Base-by-base conservation (phyloP, 2,113 vertebrate genomes). In the Megaptera novaeangliae region DNA sequence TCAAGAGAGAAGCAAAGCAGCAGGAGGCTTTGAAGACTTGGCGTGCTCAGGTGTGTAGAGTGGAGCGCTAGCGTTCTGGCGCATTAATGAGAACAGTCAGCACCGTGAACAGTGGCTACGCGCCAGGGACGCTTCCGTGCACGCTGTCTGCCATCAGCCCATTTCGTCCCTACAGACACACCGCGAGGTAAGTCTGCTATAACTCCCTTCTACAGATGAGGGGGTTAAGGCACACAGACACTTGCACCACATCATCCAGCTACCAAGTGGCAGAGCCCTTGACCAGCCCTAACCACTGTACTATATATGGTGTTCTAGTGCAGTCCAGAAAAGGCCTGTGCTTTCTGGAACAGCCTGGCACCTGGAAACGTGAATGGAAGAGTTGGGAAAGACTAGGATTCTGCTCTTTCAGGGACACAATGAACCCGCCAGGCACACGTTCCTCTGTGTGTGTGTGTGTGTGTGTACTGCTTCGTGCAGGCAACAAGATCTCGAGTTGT, bases 401-500 rank as follows among this genome's bases (percentile, higher is more conserved):
- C 81, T 27, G 23, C 44, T 41, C 52, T 52, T 75, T 4, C 12
- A 63, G 61, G 34, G 39, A 68, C 23, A 27, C 55, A 59, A 2
- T 27, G 34, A 89, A 10, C 29, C 44, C 36, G 15, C 3, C 5
- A n/a, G 72, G 44, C 21, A 23, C 31, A n/a, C 0, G 5, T 57
- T 7, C 55, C 18, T 57, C 11, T 66, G 31, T 1, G 0, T 75
- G 44, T 12, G 46, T 11, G 44, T 12, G 46, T 11, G n/a, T 2
- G 18, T 2, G 18, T 0, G 17, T 1, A 41, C 36, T 6, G 44
- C 89, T 75, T 41, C 14, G 25, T 0, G 9, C n/a, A 8, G 36
- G 14, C 17, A 11, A 6, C 4, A 17, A 34, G 44, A 77, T 68
- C 20, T 2, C 0, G 8, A n/a, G 27, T 0, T 15, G 34, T 39